Evolutionary conservation across 2,888 invertebrate genomes (phyloP).

Genomic region (Tridacna crocea): DNA sequence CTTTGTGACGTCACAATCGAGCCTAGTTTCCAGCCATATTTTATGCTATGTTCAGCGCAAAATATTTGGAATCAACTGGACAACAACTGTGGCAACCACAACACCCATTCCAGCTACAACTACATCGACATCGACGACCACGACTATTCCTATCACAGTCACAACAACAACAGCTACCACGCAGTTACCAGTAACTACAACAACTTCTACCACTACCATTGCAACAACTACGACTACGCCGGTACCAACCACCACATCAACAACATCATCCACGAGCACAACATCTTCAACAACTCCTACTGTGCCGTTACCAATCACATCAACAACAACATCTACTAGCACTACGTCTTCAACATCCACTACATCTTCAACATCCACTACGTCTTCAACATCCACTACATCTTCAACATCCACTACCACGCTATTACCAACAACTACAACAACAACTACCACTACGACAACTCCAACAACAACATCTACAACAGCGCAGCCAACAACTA

Average conservation of each 20-base stretch:
- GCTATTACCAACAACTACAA: not conserved
- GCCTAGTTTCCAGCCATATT: not conserved
- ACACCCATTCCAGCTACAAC: not conserved
- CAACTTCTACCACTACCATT: not conserved
- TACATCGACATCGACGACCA: not conserved
- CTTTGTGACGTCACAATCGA: constrained; percentile 3
- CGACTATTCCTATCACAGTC: not conserved
- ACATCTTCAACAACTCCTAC: not conserved
- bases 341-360: not conserved
- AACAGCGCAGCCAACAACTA: not conserved
- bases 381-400: not conserved
- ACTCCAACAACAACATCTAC: not conserved
- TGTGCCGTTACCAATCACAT: not conserved
- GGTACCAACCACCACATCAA: not conserved
- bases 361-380: not conserved
- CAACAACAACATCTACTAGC: not conserved
- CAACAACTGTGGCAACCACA: not conserved
- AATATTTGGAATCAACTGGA: not conserved
- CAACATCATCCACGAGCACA: not conserved
- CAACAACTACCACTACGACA: not conserved
- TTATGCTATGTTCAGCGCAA: constrained; percentile 10
- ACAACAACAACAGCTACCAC: not conserved
- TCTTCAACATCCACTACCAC: not conserved
- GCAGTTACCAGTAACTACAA: not conserved
- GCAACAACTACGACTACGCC: not conserved